Evolutionary conservation across 2,113 vertebrate species (phyloP).

Genomic region (Lagenorhynchus albirostris): DNA sequence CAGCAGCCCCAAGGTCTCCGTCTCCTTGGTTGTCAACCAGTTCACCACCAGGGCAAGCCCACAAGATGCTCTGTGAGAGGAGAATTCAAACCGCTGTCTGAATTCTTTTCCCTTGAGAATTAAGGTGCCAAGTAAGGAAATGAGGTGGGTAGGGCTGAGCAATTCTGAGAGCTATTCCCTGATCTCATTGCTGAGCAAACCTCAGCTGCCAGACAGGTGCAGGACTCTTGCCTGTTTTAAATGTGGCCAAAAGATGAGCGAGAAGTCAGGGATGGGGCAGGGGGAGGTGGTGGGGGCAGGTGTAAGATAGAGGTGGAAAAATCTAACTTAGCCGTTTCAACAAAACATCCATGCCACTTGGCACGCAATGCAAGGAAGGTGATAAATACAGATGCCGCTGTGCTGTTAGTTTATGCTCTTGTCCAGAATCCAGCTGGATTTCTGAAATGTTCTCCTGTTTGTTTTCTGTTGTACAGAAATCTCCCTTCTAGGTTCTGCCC

Average conservation of each 20-base stretch:
- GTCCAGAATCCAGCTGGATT: background rate
- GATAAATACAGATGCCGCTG: too few species aligned
- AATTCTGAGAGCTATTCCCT: background rate
- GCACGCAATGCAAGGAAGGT: rapidly evolving
- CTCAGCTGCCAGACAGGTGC: background rate
- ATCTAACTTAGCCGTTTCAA: background rate
- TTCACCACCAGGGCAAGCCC: background rate
- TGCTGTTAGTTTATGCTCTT: rapidly evolving
- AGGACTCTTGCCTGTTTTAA: background rate
- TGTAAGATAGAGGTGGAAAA: background rate
- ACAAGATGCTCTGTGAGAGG: background rate
- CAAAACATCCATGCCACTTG: background rate
- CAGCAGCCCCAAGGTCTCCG: background rate
- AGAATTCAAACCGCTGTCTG: background rate
- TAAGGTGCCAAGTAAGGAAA: background rate
- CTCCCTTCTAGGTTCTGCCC: background rate
- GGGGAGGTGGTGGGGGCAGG: too few species aligned
- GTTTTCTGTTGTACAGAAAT: background rate
- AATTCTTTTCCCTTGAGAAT: background rate
- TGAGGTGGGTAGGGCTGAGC: background rate
- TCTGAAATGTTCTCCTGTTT: background rate
- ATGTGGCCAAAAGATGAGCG: background rate
- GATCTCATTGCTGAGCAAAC: background rate
- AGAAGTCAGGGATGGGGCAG: background rate
- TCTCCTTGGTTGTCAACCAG: background rate